Evolutionary conservation across 2,797 vertebrate species (phyloP).

Genomic region (Nothura maculosa): DNA sequence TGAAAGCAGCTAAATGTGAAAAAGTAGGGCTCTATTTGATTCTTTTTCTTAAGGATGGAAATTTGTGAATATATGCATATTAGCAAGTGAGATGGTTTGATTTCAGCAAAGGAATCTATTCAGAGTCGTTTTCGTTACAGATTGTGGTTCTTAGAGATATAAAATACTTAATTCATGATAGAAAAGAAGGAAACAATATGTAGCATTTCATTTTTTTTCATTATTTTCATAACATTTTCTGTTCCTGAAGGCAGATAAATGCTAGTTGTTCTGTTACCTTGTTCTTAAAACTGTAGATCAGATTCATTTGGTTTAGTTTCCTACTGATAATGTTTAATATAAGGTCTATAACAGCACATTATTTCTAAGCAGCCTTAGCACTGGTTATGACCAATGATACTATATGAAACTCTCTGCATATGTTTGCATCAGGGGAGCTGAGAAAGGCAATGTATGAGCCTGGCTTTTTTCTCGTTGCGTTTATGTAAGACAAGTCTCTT

Average conservation of each 20-base stretch:
- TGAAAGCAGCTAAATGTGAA: background rate
- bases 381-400: background rate
- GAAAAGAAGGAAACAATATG: background rate
- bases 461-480: background rate
- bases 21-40: background rate
- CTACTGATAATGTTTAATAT: background rate
- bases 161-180: background rate
- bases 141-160: background rate
- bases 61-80: background rate
- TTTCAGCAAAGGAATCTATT: background rate
- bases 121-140: background rate
- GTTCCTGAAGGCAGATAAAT: constrained; percentile 20
- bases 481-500: background rate
- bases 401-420: background rate
- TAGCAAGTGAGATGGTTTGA: background rate
- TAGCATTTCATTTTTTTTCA: background rate
- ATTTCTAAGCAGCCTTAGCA: background rate
- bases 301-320: background rate
- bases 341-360: background rate
- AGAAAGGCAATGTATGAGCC: background rate
- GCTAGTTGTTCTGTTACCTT: background rate
- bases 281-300: background rate
- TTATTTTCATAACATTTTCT: constrained; percentile 7
- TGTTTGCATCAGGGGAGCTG: background rate
- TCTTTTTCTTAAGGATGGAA: background rate